These are phyloP conservation scores for Cavia porcellus DNA, from an alignment of 2,113 vertebrate species.

Conservation along the genomic window DNA sequence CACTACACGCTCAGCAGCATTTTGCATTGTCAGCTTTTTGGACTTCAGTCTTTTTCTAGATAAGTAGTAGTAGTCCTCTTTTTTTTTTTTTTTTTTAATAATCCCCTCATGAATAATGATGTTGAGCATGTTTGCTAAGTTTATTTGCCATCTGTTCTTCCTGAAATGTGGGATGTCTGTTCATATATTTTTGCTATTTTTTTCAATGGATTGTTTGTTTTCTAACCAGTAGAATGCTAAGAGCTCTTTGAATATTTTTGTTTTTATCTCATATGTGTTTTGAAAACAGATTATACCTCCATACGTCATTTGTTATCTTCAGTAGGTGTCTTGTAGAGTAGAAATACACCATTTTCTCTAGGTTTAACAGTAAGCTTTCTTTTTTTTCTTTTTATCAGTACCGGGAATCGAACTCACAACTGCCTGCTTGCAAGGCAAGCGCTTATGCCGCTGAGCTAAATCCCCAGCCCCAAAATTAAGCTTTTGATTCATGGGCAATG, in stretches of 20 bases:
- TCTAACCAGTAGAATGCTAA: neutral
- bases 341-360: neutral
- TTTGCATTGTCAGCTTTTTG: neutral
- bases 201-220: neutral
- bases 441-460: no score
- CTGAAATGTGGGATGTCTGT: neutral
- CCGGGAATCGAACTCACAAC: no score
- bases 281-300: neutral
- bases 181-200: neutral
- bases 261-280: neutral
- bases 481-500: neutral
- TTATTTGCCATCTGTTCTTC: neutral
- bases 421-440: no score
- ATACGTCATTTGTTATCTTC: neutral
- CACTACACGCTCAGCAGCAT: neutral
- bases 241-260: neutral
- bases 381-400: no score
- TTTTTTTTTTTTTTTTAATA: neutral
- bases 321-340: neutral
- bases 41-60: neutral
- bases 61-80: rapidly evolving
- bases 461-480: no score
- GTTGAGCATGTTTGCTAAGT: neutral
- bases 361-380: neutral
- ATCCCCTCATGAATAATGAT: neutral